Percentiles rank a stretch among this genome's conserved stretches.
phyloP scores from a whole-genome alignment of 2,888 invertebrate genomes.

The Zaprionus obscuricornis region DNA sequence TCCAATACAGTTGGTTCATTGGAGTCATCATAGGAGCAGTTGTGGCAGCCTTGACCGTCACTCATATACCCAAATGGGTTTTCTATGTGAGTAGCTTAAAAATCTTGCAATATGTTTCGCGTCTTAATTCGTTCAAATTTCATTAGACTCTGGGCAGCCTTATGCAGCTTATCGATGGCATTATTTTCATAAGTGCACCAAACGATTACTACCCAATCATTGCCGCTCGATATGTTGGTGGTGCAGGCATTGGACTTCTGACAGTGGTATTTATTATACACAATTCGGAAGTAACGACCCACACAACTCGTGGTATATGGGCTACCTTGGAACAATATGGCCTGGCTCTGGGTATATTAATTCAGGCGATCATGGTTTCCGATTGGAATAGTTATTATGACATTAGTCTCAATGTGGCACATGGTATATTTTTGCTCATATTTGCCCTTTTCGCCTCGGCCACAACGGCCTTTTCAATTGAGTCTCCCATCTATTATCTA shows the following conservation, averaged over 20 bases:
- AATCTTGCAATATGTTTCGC: background rate
- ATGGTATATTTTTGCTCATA: conserved; percentile 69
- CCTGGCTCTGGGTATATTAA: conserved; percentile 60
- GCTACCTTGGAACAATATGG: conserved; percentile 63
- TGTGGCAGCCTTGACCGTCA: conserved; percentile 43
- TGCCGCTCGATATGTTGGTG: conserved; percentile 74
- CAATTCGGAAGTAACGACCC: conserved; percentile 59
- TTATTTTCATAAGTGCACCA: conserved; percentile 65
- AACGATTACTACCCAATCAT: conserved; percentile 50
- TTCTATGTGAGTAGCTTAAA: conserved; percentile 51
- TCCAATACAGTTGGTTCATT: conserved; percentile 73
- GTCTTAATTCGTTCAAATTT: background rate
- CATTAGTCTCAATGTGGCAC: conserved; percentile 46
- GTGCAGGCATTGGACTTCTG: conserved; percentile 69
- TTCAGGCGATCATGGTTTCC: conserved; percentile 61
- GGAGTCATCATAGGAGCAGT: conserved; percentile 72
- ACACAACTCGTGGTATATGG: conserved; percentile 54
- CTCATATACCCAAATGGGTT: conserved; percentile 45
- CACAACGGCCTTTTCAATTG: conserved; percentile 40
- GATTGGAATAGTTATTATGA: conserved; percentile 26
- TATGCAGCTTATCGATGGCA: conserved; percentile 60
- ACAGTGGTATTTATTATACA: conserved; percentile 68
- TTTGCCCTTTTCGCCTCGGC: conserved; percentile 43
- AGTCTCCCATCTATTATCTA: conserved; percentile 73
- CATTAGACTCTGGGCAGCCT: conserved; percentile 43